These are phyloP conservation scores for Linyphia triangularis DNA, from an alignment of 2,888 invertebrate genomes.

Conservation along the genomic window DNA sequence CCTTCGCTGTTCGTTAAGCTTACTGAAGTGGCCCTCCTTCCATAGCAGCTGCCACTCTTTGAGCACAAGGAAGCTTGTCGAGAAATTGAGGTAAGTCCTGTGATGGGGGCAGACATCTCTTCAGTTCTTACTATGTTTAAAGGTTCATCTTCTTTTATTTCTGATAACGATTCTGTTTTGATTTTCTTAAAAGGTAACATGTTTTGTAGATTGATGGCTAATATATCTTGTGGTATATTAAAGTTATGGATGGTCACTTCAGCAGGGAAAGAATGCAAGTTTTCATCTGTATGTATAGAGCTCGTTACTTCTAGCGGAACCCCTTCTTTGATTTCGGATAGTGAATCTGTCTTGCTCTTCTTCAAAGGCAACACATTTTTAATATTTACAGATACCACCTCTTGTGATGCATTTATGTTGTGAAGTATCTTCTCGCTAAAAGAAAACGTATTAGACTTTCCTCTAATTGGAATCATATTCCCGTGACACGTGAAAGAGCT, in stretches of 20 bases:
- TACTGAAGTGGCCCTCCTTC: background rate
- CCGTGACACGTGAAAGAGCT: background rate
- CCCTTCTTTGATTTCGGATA: background rate
- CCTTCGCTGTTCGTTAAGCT: no score
- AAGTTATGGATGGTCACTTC: background rate
- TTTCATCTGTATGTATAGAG: no score
- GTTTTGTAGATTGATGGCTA: background rate
- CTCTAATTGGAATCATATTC: background rate
- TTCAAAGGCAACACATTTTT: background rate
- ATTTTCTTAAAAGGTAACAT: background rate
- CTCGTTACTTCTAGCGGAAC: background rate
- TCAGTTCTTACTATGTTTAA: background rate
- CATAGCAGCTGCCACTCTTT: background rate
- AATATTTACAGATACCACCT: background rate
- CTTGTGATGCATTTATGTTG: background rate
- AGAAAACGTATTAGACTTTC: background rate
- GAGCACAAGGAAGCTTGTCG: background rate
- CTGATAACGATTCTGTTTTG: background rate
- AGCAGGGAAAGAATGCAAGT: background rate
- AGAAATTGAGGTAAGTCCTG: background rate
- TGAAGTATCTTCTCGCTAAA: background rate
- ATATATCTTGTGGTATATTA: background rate
- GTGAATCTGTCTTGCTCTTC: background rate
- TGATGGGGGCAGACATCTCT: background rate
- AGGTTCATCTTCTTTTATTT: background rate